phyloP scores from a whole-genome alignment of 2,888 invertebrate species.

The Entomobrya proxima region DNA sequence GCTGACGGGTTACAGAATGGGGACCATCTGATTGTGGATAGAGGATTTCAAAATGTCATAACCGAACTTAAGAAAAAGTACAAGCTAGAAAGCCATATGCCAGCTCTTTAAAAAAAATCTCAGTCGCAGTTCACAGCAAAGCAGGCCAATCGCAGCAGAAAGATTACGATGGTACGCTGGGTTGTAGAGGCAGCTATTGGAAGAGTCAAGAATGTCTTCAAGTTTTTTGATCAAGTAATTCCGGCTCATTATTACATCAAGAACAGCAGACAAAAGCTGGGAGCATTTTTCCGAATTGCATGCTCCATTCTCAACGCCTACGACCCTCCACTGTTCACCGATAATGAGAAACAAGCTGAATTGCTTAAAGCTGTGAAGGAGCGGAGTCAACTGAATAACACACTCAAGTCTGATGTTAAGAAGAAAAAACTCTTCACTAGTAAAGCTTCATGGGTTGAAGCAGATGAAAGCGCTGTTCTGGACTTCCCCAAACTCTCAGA shows the following conservation, averaged over 20 bases:
- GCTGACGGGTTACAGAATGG: not conserved
- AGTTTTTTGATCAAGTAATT: not conserved
- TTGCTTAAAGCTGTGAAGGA: not conserved
- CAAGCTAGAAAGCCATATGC: slow-evolving; percentile 23
- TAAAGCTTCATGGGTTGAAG: not conserved
- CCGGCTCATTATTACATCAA: not conserved
- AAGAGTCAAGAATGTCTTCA: slow-evolving; percentile 56
- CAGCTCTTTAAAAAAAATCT: not conserved
- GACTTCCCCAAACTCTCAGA: not conserved
- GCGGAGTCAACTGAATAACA: not conserved
- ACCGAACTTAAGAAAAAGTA: not conserved
- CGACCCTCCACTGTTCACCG: not conserved
- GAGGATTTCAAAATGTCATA: slow-evolving; percentile 53
- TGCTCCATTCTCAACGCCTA: not conserved
- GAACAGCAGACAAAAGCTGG: not conserved
- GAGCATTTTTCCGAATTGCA: not conserved
- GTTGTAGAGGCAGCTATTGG: slow-evolving; percentile 60
- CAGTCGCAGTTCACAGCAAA: slow-evolving; percentile 40
- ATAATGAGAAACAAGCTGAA: not conserved
- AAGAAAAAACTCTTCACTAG: not conserved
- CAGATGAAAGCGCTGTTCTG: not conserved
- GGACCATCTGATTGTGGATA: slow-evolving; percentile 34
- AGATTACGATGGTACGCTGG: slow-evolving; percentile 54
- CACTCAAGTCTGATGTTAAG: not conserved
- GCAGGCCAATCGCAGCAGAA: slow-evolving; percentile 50